phyloP scores from a whole-genome alignment of 2,797 vertebrate species.

The Otus scops region DNA sequence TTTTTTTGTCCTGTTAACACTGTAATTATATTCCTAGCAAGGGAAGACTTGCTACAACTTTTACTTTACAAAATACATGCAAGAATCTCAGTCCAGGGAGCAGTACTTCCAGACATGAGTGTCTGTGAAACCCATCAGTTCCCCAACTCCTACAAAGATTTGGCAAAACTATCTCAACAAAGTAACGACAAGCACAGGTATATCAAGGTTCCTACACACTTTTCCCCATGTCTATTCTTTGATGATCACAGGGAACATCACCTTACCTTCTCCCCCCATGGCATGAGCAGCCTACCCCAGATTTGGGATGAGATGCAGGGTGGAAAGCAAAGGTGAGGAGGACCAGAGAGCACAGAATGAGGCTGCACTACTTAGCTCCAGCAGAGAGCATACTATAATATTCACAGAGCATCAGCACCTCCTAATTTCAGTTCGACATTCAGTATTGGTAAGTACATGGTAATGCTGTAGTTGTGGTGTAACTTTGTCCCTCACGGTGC shows the following conservation, averaged over 20 bases:
- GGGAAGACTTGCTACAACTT: not conserved
- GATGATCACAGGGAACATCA: accelerated
- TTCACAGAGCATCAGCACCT: too few relatives aligned
- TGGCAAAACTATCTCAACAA: not conserved
- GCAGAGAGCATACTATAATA: accelerated
- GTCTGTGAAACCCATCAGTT: not conserved
- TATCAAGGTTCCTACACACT: not conserved
- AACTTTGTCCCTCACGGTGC: accelerated
- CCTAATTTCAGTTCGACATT: accelerated
- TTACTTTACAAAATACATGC: not conserved
- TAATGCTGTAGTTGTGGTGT: accelerated
- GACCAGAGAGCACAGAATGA: accelerated
- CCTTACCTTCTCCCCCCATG: accelerated
- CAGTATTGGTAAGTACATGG: accelerated
- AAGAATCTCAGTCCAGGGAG: not conserved
- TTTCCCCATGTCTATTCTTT: accelerated
- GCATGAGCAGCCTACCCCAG: not conserved
- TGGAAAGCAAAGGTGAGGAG: not conserved
- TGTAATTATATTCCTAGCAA: not conserved
- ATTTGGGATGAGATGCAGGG: not conserved
- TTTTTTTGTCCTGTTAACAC: not conserved
- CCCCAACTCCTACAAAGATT: not conserved
- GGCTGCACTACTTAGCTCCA: accelerated
- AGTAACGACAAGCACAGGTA: not conserved
- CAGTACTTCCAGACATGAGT: not conserved